Conservation (phyloP, 2,888 invertebrate genomes). For the Isotomurus palustris region DNA sequence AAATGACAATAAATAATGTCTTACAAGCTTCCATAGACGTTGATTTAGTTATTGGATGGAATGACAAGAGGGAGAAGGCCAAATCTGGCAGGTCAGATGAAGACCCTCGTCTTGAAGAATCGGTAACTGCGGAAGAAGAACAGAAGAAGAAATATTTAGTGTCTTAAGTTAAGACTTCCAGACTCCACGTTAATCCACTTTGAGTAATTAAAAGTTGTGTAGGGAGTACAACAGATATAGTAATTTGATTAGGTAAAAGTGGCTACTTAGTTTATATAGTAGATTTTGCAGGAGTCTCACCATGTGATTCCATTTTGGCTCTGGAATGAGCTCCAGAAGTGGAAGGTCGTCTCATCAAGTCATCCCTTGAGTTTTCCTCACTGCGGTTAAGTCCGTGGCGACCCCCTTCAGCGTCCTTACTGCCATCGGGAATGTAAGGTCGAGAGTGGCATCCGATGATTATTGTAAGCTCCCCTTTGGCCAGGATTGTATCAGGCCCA, state of each 20-base stretch:
- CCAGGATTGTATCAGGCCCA: conserved; percentile 17
- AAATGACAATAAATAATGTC: background rate
- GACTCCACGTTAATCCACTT: no score
- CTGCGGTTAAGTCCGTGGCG: background rate
- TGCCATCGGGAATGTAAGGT: conserved; percentile 22
- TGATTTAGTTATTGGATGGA: conserved; percentile 30
- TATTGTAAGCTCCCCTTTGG: conserved; percentile 28
- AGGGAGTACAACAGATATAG: background rate
- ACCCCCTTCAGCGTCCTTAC: conserved; percentile 8
- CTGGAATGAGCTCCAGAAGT: background rate
- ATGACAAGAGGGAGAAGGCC: conserved; percentile 29
- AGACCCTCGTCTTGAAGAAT: conserved; percentile 22
- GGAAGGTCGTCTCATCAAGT: background rate
- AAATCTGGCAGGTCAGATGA: conserved; percentile 30
- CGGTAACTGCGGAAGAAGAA: conserved; percentile 18
- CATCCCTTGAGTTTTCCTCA: conserved; percentile 1
- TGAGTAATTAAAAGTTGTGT: background rate
- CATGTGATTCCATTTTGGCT: conserved; percentile 26
- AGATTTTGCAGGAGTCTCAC: conserved; percentile 8
- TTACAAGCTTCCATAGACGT: conserved; percentile 29
- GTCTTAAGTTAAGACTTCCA: no score
- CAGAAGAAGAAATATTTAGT: background rate
- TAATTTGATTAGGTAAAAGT: background rate
- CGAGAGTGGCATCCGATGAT: conserved; percentile 23
- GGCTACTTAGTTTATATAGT: background rate